Evolutionary conservation across 2,888 invertebrate species (phyloP), one percentile per base, ranked within the genome.

Genomic region (Noctua comes): DNA sequence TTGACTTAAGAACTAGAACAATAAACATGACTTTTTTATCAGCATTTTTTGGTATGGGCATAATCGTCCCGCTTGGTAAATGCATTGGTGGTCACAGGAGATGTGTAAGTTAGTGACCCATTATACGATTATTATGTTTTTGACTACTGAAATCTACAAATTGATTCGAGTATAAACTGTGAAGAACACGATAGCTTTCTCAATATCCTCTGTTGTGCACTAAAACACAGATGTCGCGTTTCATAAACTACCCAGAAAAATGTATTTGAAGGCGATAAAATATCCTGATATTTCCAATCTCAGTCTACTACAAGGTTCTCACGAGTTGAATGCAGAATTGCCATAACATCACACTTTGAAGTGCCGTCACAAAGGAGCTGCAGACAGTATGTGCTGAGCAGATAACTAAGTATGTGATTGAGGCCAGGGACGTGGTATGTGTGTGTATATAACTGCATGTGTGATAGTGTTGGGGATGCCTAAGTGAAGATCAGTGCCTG

Each of bases 401-500:
- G 36, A 36, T 43, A 51, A 43, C 40, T 51, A 13, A 43, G 51
- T 31, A 16, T 57, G 59, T 11, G 43, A 8, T 27, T n/a, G 46
- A 76, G 31, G 62, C 40, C 7, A 5, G 54, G 36, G n/a, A 65
- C 54, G n/a, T 31, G 31, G 54, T 65, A 36, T 64, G 10, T 31
- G 21, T 8, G 18, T 31, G 43, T 7, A 27, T 54, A 65, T n/a
- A 43, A 18, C 59, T 75, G 21, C n/a, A 16, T 18, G 64, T 10
- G 10, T 1, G 7, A 36, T 65, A 21, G 16, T n/a, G 31, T 21
- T 21, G 40, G 11, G 13, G 18, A 11, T 21, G 11, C 10, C 24
- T 76, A 31, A 65, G 64, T 77, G 31, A 46, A 64, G 21, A 77
- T 65, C 46, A 54, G 18, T 24, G 54, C 36, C 24, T 18, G 48